These are phyloP conservation scores for Brachyptera risi DNA, from an alignment of 2,888 invertebrate genomes.

Conservation along the genomic window DNA sequence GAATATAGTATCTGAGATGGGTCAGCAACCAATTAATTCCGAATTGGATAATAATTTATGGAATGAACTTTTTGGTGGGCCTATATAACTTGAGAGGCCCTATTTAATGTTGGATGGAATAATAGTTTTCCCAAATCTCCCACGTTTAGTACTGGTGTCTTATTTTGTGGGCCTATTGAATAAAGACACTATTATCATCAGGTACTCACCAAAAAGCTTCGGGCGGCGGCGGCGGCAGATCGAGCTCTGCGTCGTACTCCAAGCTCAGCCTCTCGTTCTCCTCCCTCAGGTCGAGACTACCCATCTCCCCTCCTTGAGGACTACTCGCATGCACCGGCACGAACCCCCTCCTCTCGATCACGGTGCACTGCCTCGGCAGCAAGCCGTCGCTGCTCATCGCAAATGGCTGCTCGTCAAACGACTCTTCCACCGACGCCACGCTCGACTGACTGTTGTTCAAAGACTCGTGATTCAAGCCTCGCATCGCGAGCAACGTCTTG, in stretches of 20 bases:
- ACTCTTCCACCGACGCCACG: conserved; percentile 25
- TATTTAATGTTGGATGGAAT: too few relatives aligned
- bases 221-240: background rate
- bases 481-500: conserved; percentile 36
- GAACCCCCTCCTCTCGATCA: conserved; percentile 28
- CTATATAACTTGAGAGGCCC: too few relatives aligned
- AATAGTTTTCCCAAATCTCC: too few relatives aligned
- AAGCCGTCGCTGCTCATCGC: conserved; percentile 9
- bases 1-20: too few relatives aligned
- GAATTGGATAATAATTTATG: too few relatives aligned
- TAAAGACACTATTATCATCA: too few relatives aligned
- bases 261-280: background rate
- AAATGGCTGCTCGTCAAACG: conserved; percentile 31
- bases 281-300: background rate
- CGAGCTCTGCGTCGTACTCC: background rate
- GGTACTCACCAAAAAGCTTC: conserved; percentile 2
- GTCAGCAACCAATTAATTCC: too few relatives aligned
- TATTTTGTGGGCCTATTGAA: too few relatives aligned
- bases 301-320: background rate
- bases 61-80: too few relatives aligned
- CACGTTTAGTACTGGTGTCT: too few relatives aligned
- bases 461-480: conserved; percentile 24
- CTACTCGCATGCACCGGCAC: background rate
- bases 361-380: conserved; percentile 30
- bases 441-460: conserved; percentile 21